phyloP scores from a whole-genome alignment of 2,888 invertebrate species.

The Apodemia hepburni region DNA sequence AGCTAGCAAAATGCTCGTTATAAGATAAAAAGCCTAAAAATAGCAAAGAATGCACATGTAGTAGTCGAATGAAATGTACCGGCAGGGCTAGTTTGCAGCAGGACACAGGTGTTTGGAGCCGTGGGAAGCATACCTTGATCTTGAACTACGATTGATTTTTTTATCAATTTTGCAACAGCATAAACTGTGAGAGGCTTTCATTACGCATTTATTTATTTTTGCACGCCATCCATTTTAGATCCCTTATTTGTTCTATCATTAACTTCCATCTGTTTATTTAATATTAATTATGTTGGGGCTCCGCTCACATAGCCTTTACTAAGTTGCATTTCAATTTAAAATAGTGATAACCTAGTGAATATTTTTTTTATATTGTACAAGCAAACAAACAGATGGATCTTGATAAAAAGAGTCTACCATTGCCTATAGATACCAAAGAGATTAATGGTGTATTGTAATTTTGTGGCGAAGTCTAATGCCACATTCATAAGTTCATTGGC shows the following conservation, averaged over 20 bases:
- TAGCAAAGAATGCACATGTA: conserved; percentile 31
- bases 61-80: conserved; percentile 26
- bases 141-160: conserved; percentile 46
- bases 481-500: no score
- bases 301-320: not conserved
- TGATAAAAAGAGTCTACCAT: no score
- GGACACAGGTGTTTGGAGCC: conserved; percentile 64
- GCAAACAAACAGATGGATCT: no score
- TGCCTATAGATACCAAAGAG: no score
- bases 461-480: no score
- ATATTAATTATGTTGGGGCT: not conserved
- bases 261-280: conserved; percentile 4
- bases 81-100: conserved; percentile 39
- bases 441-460: no score
- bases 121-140: conserved; percentile 64
- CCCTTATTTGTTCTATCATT: conserved; percentile 10
- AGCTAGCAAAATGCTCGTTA: no score
- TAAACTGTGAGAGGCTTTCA: conserved; percentile 38
- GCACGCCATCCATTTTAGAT: not conserved
- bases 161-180: conserved; percentile 34
- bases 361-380: no score
- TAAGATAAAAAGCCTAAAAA: no score
- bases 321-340: not conserved
- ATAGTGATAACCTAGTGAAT: not conserved
- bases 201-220: conserved; percentile 29